Base-by-base conservation (phyloP, 53 echinoderm and acorn worm genomes). In the Holothuria scabra region DNA sequence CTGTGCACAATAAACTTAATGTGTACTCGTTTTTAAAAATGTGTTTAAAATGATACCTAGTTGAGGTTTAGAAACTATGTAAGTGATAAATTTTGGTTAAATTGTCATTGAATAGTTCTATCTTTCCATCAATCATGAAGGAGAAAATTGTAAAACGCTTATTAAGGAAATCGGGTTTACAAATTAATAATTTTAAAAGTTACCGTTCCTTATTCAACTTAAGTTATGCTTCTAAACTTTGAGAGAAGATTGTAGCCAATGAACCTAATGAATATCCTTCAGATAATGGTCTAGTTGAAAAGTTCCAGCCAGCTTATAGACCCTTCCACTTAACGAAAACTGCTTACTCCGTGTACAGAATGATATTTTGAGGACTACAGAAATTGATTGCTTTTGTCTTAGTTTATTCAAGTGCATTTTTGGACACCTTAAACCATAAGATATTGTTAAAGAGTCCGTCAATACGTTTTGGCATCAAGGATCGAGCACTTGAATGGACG, bases 231-330 rank as follows among this genome's bases (percentile, higher is more conserved):
- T 74, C 49, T 24, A 3, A 21, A 46, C n/a, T 46, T 55, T 74
- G 75, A 28, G 49, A 74, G 75, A 74, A 46, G 20, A 28, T 74
- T n/a, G 75, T 74, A 16, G 75, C 75, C 5, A 21, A 74, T 55
- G 52, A 46, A 74, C 75, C 21, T 21, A 74, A 22, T 5, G 20
- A 13, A 4, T 74, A 74, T 55, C 9, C 49, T 21, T 21, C 48
- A 5, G 49, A 16, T 23, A 74, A 74, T 74, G 23, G 28, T 74
- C 48, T 74, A 2, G 49, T 20, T 74, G 3, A 35, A 35, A n/a
- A n/a, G n/a, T n/a, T n/a, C n/a, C n/a, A n/a, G n/a, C n/a, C n/a
- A n/a, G n/a, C 44, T 21, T 24, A 74, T 13, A 21, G 37, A 41
- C 25, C 74, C 37, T 8, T 32, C 74, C 0, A 21, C 74, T 46